These are phyloP conservation scores for Oligia strigilis DNA, from an alignment of 2,888 invertebrate species.

Conservation along the genomic window DNA sequence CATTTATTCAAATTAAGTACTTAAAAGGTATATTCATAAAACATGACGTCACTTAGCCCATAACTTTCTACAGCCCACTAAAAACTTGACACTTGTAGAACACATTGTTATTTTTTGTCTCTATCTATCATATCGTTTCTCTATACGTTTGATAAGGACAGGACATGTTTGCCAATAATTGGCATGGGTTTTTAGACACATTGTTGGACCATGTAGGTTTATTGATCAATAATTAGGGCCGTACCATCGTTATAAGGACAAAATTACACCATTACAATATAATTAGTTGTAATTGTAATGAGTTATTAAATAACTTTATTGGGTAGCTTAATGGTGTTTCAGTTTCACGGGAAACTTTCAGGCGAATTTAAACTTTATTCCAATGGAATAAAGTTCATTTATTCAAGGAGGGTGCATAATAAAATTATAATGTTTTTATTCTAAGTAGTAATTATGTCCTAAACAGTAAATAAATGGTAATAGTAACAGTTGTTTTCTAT, in stretches of 20 bases:
- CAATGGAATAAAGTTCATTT: not conserved
- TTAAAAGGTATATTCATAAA: conserved; percentile 1
- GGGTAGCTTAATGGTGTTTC: not conserved
- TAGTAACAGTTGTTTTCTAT: not conserved
- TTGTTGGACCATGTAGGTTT: conserved; percentile 17
- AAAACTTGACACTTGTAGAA: conserved; percentile 26
- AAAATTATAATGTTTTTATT: conserved; percentile 18
- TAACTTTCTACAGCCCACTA: conserved; percentile 17
- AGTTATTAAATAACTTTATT: conserved; percentile 20
- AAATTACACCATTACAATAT: conserved; percentile 32
- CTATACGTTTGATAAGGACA: not conserved
- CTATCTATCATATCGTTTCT: not conserved
- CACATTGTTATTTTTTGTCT: conserved; percentile 44
- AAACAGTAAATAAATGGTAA: conserved; percentile 31
- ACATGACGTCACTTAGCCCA: conserved; percentile 5
- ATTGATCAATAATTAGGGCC: conserved; percentile 30
- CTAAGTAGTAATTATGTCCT: conserved; percentile 27
- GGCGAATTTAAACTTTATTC: conserved; percentile 12
- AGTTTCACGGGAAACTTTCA: not conserved
- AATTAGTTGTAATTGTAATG: conserved; percentile 33
- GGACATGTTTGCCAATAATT: conserved; percentile 14
- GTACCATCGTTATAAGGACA: not conserved
- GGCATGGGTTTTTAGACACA: conserved; percentile 15
- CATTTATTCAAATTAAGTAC: not conserved
- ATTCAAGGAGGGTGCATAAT: not conserved